A percentile compares a stretch with the other conserved stretches of the same genome.
Conservation (phyloP, 2,888 invertebrate species). For the Rugalucina vietnamica region DNA sequence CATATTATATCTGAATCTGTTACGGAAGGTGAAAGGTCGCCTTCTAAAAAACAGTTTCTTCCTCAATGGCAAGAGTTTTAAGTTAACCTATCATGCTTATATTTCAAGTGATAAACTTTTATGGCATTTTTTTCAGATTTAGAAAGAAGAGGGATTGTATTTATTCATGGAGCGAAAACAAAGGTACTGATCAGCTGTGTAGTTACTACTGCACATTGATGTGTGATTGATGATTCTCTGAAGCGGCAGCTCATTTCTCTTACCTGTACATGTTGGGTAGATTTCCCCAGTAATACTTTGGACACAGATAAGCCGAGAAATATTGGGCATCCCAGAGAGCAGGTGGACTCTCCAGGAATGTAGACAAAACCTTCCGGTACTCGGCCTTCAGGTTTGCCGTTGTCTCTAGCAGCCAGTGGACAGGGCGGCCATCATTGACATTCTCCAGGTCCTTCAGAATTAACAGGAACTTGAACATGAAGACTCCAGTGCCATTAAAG, state of each 20-base stretch:
- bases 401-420: constrained; percentile 87
- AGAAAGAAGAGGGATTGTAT: too few species aligned
- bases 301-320: constrained; percentile 85
- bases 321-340: constrained; percentile 85
- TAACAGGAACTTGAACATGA: constrained; percentile 86
- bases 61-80: too few species aligned
- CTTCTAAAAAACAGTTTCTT: too few species aligned
- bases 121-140: too few species aligned
- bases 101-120: too few species aligned
- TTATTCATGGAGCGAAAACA: too few species aligned
- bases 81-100: too few species aligned
- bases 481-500: constrained; percentile 85
- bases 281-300: constrained; percentile 86
- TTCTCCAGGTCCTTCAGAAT: constrained; percentile 83
- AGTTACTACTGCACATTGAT: too few species aligned
- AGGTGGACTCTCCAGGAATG: constrained; percentile 84
- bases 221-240: too few species aligned
- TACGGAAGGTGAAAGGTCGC: too few species aligned
- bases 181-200: too few species aligned
- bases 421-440: constrained; percentile 71
- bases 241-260: background rate
- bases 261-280: constrained; percentile 84
- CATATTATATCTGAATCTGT: too few species aligned
- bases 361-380: constrained; percentile 84
- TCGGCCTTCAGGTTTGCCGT: constrained; percentile 85